These are phyloP conservation scores for Gambusia affinis DNA, from an alignment of 2,113 vertebrate genomes.

Conservation along the genomic window DNA sequence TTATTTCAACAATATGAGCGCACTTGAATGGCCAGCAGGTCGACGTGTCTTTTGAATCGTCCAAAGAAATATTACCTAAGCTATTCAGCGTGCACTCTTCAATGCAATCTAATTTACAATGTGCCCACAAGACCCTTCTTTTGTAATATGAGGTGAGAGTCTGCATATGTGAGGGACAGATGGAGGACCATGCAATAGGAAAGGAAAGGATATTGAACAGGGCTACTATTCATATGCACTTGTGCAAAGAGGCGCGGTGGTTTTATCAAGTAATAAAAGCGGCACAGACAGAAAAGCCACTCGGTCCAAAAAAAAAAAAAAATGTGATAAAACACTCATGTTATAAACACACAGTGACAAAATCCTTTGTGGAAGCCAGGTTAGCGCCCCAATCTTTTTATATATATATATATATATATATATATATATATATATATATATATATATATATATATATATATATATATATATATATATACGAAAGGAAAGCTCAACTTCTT, in stretches of 20 bases:
- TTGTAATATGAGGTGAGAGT: slow-evolving; percentile 45
- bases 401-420: too few relatives aligned
- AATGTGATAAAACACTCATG: slow-evolving; percentile 2
- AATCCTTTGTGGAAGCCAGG: not conserved
- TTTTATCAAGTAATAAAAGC: slow-evolving; percentile 46
- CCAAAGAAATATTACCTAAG: slow-evolving; percentile 80
- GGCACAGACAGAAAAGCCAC: slow-evolving; percentile 9
- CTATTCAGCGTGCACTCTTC: slow-evolving; percentile 66
- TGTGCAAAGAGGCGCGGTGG: slow-evolving; percentile 15
- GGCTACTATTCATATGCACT: slow-evolving; percentile 43
- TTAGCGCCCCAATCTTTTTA: not conserved
- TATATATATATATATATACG: too few relatives aligned
- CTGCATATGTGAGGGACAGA: slow-evolving; percentile 24
- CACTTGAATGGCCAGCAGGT: slow-evolving; percentile 78
- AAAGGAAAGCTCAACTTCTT: not conserved
- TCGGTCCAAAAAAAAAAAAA: not conserved
- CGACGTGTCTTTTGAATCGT: slow-evolving; percentile 77
- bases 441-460: too few relatives aligned
- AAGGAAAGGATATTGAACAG: slow-evolving; percentile 52
- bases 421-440: too few relatives aligned
- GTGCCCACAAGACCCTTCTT: slow-evolving; percentile 71
- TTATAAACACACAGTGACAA: not conserved
- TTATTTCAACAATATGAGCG: slow-evolving; percentile 45
- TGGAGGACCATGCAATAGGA: slow-evolving; percentile 26
- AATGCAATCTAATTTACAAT: slow-evolving; percentile 78